phyloP scores from a whole-genome alignment of 1,140 invertebrate genomes.

The Eurytemora carolleeae region DNA sequence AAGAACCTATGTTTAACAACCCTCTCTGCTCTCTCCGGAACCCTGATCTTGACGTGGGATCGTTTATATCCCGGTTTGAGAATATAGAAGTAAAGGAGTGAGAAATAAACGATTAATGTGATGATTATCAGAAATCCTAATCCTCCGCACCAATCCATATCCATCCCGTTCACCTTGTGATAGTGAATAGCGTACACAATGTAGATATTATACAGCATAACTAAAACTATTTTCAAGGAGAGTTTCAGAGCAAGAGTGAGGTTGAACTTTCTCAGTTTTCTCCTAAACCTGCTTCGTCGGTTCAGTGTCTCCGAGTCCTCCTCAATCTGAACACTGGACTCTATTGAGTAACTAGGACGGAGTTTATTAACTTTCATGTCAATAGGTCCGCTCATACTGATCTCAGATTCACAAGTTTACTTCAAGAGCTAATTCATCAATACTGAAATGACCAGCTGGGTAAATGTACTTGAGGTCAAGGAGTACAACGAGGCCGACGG shows the following conservation, averaged over 20 bases:
- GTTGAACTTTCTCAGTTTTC: too few species aligned
- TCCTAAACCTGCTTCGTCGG: too few species aligned
- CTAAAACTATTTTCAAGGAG: neutral
- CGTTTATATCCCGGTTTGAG: slow-evolving; percentile 31
- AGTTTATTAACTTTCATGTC: too few species aligned
- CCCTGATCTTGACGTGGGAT: neutral
- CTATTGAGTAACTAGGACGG: too few species aligned
- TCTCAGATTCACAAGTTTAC: too few species aligned
- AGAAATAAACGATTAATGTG: slow-evolving; percentile 36
- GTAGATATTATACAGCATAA: neutral
- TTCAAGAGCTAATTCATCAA: too few species aligned
- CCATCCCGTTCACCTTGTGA: neutral
- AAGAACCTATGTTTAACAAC: slow-evolving; percentile 4
- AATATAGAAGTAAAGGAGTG: slow-evolving; percentile 40
- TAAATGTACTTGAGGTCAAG: too few species aligned
- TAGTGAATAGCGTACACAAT: neutral
- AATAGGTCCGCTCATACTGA: too few species aligned
- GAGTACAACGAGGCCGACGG: too few species aligned
- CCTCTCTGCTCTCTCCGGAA: neutral
- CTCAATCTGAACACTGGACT: too few species aligned
- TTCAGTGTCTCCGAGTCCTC: too few species aligned
- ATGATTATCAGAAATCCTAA: slow-evolving; percentile 50
- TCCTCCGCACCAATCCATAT: slow-evolving; percentile 38
- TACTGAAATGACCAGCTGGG: too few species aligned
- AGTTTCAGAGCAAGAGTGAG: neutral